Conservation (phyloP, 2,888 invertebrate genomes). For the Stenodera caucasica region DNA sequence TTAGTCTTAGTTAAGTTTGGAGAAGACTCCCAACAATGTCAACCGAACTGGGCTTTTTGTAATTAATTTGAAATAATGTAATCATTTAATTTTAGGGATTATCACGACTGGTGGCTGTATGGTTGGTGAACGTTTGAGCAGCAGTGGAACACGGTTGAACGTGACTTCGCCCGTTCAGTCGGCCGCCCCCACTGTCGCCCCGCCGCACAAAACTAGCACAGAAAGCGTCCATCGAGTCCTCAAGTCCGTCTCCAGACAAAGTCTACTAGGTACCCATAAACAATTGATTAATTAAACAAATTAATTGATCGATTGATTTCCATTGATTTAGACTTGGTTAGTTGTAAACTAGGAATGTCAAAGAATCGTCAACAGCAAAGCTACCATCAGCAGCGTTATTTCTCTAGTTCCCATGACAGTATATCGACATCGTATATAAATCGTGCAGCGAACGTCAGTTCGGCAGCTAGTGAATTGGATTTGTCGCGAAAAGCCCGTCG, state of each 20-base stretch:
- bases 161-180: constrained; percentile 55
- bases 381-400: constrained; percentile 58
- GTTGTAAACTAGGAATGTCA: constrained; percentile 75
- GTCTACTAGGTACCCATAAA: constrained; percentile 59
- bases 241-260: constrained; percentile 64
- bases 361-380: constrained; percentile 56
- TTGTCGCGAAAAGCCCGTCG: constrained; percentile 71
- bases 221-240: constrained; percentile 57
- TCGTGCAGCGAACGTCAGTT: constrained; percentile 63
- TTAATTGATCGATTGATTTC: too few relatives aligned
- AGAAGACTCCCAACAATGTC: too few relatives aligned
- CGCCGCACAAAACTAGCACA: constrained; percentile 55
- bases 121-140: constrained; percentile 61
- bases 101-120: constrained; percentile 56
- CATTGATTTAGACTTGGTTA: constrained; percentile 68
- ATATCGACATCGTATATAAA: constrained; percentile 64
- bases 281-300: too few relatives aligned
- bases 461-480: constrained; percentile 75
- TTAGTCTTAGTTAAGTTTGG: too few relatives aligned
- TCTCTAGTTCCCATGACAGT: constrained; percentile 74
- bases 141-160: constrained; percentile 60
- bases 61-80: background rate
- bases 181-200: constrained; percentile 44
- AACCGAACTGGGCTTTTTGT: too few relatives aligned
- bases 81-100: constrained; percentile 49